Conservation (phyloP, 1,140 invertebrate species). For the Antheraea pernyi region DNA sequence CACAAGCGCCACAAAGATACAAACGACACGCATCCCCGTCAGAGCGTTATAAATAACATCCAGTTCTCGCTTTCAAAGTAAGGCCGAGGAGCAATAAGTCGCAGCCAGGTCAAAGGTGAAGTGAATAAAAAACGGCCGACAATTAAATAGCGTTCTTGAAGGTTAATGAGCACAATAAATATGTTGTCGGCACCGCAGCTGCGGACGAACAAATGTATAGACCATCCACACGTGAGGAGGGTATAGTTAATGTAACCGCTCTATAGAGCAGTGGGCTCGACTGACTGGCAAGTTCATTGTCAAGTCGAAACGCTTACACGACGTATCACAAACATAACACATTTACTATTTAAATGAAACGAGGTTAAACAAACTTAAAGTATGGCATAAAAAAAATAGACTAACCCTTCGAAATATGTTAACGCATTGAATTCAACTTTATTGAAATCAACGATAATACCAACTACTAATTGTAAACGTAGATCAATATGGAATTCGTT, state of each 20-base stretch:
- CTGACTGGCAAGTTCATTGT: slow-evolving; percentile 69
- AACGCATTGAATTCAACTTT: slow-evolving; percentile 15
- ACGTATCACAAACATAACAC: slow-evolving; percentile 45
- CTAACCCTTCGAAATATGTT: not conserved
- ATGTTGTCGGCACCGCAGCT: slow-evolving; percentile 78
- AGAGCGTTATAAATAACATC: slow-evolving; percentile 71
- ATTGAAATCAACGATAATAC: slow-evolving; percentile 24
- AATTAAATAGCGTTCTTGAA: slow-evolving; percentile 79
- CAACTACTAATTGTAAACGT: slow-evolving; percentile 20
- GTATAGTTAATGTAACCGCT: slow-evolving; percentile 34
- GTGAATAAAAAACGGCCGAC: slow-evolving; percentile 78
- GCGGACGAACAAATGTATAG: slow-evolving; percentile 72
- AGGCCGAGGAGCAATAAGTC: slow-evolving; percentile 75
- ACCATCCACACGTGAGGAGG: slow-evolving; percentile 70
- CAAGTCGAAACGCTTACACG: slow-evolving; percentile 35
- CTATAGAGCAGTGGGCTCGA: slow-evolving; percentile 33
- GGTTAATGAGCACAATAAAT: slow-evolving; percentile 79
- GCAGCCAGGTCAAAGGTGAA: slow-evolving; percentile 74
- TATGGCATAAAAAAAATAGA: slow-evolving; percentile 18
- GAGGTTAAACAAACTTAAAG: slow-evolving; percentile 37
- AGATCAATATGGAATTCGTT: slow-evolving; percentile 28
- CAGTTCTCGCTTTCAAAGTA: slow-evolving; percentile 73
- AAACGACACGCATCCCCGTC: slow-evolving; percentile 64
- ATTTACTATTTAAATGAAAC: slow-evolving; percentile 31
- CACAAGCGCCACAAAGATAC: slow-evolving; percentile 74